Percentiles rank a stretch among this genome's conserved stretches.
phyloP scores from a whole-genome alignment of 2,888 invertebrate genomes.

The Epirrhoe tristata region DNA sequence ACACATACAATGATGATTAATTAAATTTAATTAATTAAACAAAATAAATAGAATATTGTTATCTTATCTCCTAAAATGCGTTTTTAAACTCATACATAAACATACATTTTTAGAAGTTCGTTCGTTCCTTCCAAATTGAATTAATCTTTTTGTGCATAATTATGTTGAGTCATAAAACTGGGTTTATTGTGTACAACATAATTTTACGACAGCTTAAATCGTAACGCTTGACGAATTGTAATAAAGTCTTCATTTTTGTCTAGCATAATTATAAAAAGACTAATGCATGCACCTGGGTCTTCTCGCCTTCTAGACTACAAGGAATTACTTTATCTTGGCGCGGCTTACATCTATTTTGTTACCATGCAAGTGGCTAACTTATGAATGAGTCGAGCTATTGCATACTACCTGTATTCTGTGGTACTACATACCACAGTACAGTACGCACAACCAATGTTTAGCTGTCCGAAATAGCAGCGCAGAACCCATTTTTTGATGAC shows the following conservation, averaged over 20 bases:
- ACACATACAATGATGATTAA: background rate
- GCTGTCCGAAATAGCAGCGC: too few relatives aligned
- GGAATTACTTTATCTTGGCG: background rate
- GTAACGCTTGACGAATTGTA: slow-evolving; percentile 41
- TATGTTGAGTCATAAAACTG: slow-evolving; percentile 18
- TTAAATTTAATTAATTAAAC: background rate
- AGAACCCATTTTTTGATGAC: too few relatives aligned
- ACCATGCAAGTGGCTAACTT: too few relatives aligned
- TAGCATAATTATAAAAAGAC: slow-evolving; percentile 3
- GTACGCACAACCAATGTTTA: too few relatives aligned
- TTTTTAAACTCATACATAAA: slow-evolving; percentile 14
- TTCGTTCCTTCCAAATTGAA: slow-evolving; percentile 12
- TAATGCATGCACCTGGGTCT: background rate
- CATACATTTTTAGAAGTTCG: slow-evolving; percentile 4
- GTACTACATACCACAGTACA: too few relatives aligned
- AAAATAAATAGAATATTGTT: slow-evolving; percentile 4
- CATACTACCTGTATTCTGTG: too few relatives aligned
- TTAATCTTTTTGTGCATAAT: slow-evolving; percentile 16
- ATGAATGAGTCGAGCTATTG: too few relatives aligned
- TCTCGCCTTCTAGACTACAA: background rate
- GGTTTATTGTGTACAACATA: slow-evolving; percentile 35
- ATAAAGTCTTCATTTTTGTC: slow-evolving; percentile 33
- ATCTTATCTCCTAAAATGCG: background rate
- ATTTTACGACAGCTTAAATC: slow-evolving; percentile 25
- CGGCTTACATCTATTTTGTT: too few relatives aligned